These are phyloP conservation scores for Drosophila infuscata DNA, from an alignment of 2,888 invertebrate genomes.

Conservation along the genomic window DNA sequence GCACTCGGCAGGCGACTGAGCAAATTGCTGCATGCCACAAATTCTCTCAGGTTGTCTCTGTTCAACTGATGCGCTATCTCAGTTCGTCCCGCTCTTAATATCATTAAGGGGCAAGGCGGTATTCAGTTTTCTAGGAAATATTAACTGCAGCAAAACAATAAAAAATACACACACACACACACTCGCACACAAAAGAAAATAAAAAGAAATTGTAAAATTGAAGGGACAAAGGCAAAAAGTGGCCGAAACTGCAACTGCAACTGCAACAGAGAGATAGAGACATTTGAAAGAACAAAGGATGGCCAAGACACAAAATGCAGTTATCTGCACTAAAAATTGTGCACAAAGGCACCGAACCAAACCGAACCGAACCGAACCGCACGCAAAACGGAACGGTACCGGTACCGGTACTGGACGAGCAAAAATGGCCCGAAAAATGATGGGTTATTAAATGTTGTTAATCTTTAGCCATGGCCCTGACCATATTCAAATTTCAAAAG, in stretches of 20 bases:
- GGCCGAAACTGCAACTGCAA: constrained; percentile 40
- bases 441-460: constrained; percentile 81
- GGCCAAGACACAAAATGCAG: constrained; percentile 66
- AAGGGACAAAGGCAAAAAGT: constrained; percentile 72
- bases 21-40: constrained; percentile 18
- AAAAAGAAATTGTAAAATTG: constrained; percentile 58
- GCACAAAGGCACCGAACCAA: constrained; percentile 48
- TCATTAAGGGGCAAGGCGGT: constrained; percentile 17
- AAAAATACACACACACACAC: constrained; percentile 27
- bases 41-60: not conserved
- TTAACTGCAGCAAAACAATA: constrained; percentile 56
- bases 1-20: constrained; percentile 36
- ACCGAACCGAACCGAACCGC: constrained; percentile 20
- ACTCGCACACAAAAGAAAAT: not conserved
- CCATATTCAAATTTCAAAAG: constrained; percentile 76
- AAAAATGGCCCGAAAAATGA: constrained; percentile 57
- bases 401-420: constrained; percentile 37
- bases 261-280: constrained; percentile 18
- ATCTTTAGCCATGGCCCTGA: constrained; percentile 57
- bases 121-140: constrained; percentile 55
- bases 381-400: constrained; percentile 10
- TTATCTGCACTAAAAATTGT: constrained; percentile 70
- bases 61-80: constrained; percentile 7
- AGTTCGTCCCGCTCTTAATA: constrained; percentile 31
- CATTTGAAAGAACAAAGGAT: constrained; percentile 41